Conservation (phyloP, 2,888 invertebrate species). For the Chymomyza amoena region DNA sequence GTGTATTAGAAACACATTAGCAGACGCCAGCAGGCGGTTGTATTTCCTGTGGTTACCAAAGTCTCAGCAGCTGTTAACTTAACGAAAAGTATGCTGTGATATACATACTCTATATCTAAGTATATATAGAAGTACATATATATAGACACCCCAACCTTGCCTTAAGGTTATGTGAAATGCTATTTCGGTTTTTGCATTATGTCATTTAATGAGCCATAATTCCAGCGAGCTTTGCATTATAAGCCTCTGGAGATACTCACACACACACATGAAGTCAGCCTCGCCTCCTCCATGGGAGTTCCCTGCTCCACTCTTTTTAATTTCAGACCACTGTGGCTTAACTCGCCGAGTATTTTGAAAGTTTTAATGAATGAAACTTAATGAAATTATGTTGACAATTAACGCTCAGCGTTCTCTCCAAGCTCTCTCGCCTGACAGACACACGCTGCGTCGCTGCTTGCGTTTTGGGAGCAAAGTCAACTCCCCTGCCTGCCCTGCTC, state of each 20-base stretch:
- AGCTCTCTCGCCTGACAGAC: background rate
- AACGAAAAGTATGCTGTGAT: slow-evolving; percentile 12
- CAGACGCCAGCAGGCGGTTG: slow-evolving; percentile 36
- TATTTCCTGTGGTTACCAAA: slow-evolving; percentile 43
- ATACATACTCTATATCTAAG: background rate
- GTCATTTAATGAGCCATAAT: slow-evolving; percentile 69
- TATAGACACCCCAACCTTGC: background rate
- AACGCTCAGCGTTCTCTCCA: slow-evolving; percentile 26
- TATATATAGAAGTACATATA: slow-evolving; percentile 21
- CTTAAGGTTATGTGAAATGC: slow-evolving; percentile 4
- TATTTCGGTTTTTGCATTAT: slow-evolving; percentile 45
- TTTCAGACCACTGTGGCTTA: background rate
- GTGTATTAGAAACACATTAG: slow-evolving; percentile 67
- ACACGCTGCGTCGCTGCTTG: background rate
- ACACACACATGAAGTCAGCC: background rate
- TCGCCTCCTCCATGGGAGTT: background rate
- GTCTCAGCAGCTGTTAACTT: slow-evolving; percentile 36
- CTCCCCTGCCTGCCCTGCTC: background rate
- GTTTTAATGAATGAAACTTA: slow-evolving; percentile 63
- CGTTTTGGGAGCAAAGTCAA: too few species aligned
- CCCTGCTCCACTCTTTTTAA: slow-evolving; percentile 12
- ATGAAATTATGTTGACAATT: slow-evolving; percentile 64
- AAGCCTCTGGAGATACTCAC: slow-evolving; percentile 39
- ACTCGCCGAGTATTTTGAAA: slow-evolving; percentile 47
- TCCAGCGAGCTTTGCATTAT: slow-evolving; percentile 47